Evolutionary conservation across 2,797 vertebrate genomes (phyloP), one percentile per base, ranked within the genome.

Genomic region (Tarsius wallacei): DNA sequence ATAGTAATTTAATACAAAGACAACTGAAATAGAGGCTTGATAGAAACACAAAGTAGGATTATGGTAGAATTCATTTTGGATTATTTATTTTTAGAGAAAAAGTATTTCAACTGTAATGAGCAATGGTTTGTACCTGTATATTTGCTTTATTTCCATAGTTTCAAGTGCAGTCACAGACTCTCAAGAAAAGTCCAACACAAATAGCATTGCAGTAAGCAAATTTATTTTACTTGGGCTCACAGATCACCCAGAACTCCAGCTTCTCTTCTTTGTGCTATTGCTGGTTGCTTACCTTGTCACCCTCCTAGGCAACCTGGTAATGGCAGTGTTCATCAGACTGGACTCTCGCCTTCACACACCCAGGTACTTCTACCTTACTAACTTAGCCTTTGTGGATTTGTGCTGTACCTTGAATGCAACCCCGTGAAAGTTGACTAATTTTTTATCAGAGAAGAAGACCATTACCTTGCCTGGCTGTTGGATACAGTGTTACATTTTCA

Each of bases 321-420:
- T 93, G 78, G 76, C 90, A 0, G 0, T 84, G 4, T 21, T 98
- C 10, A 90, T 97, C 57, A 84, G 76, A 42, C 33, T 96, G n/a
- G 89, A 97, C 55, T 24, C 91, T 15, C 31, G 3, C 31, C 96
- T 97, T 14, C 96, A 97, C 70, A 97, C 28, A 0, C 93, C 94
- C 53, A 97, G 97, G 98, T 97, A 97, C 87, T 97, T 97, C 80
- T 97, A 97, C 61, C 94, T 97, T 63, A 89, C 78, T 3, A 88
- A 96, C 9, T 71, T 97, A 53, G 95, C 97, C 19, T 97, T 96
- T 51, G 95, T 97, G 15, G 96, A 97, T 49, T 13, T 97, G 57
- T 97, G 97, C 15, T 96, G 93, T 5, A 51, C 91, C 2, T 94
- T 82, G 3, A 98, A 85, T 0, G 93, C 96, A 2, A 95, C 94